Evolutionary conservation across 2,888 invertebrate genomes (phyloP).

Genomic region (Thereva nobilitata): DNA sequence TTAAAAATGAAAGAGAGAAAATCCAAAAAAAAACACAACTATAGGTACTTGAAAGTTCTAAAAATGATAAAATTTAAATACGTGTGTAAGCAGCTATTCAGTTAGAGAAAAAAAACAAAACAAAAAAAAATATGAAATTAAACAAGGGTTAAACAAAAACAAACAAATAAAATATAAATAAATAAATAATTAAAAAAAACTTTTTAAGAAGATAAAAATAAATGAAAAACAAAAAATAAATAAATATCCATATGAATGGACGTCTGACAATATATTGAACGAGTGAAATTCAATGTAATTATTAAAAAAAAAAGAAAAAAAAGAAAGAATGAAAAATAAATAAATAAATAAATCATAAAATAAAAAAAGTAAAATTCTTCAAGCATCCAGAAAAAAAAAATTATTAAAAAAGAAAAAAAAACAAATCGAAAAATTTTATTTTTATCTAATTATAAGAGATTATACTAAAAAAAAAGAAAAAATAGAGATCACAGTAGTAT

Average conservation of each 20-base stretch:
- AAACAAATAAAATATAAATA: no score
- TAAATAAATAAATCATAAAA: slow-evolving; percentile 5
- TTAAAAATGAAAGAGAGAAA: slow-evolving; percentile 26
- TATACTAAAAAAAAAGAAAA: slow-evolving; percentile 14
- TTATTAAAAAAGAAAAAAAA: slow-evolving; percentile 20
- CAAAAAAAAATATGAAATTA: no score
- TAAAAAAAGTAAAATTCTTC: slow-evolving; percentile 19
- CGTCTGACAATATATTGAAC: slow-evolving; percentile 41
- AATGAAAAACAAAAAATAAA: background rate
- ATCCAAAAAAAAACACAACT: slow-evolving; percentile 10
- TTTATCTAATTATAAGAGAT: slow-evolving; percentile 20
- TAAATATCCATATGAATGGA: slow-evolving; percentile 36
- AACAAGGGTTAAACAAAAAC: no score
- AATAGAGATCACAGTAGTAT: slow-evolving; percentile 21
- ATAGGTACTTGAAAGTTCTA: slow-evolving; percentile 11
- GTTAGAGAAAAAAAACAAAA: no score
- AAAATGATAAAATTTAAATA: slow-evolving; percentile 4
- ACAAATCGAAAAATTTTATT: slow-evolving; percentile 19
- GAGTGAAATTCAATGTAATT: slow-evolving; percentile 34
- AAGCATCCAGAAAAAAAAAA: slow-evolving; percentile 23
- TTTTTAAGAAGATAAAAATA: no score
- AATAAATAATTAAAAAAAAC: no score
- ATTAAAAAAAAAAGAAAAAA: slow-evolving; percentile 23
- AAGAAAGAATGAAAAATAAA: slow-evolving; percentile 13
- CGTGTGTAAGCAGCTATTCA: no score